Evolutionary conservation across 2,113 vertebrate genomes (phyloP).

Genomic region (Cygnus buccinator): DNA sequence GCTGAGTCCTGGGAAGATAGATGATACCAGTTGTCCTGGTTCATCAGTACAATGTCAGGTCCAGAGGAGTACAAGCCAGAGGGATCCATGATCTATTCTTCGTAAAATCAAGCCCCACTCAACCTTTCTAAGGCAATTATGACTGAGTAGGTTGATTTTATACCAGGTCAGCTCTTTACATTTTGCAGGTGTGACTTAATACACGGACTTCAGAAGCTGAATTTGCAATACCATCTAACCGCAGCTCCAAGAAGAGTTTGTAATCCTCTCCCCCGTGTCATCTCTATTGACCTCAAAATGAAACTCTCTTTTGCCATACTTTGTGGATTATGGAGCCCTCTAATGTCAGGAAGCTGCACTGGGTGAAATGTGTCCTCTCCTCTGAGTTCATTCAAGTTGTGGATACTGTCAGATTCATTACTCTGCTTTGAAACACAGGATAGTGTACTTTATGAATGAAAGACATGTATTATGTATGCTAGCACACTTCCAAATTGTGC

Average conservation of each 20-base stretch:
- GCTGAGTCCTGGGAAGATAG: background rate
- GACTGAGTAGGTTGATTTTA: background rate
- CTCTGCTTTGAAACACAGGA: background rate
- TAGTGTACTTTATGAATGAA: background rate
- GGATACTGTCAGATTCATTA: background rate
- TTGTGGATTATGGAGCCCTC: conserved; percentile 64
- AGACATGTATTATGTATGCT: background rate
- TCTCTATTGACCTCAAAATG: conserved; percentile 17
- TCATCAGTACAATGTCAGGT: background rate
- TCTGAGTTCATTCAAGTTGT: background rate
- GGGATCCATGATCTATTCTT: background rate
- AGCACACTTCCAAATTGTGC: background rate
- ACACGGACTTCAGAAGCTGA: background rate
- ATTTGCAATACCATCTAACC: background rate
- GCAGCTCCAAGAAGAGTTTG: background rate
- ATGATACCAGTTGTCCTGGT: background rate
- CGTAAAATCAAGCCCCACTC: background rate
- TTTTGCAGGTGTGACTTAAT: background rate
- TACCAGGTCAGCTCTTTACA: background rate
- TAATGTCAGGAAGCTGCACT: conserved; percentile 63
- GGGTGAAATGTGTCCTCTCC: background rate
- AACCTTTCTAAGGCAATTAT: background rate
- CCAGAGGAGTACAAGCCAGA: background rate
- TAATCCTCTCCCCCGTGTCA: background rate
- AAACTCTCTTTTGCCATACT: background rate